phyloP scores from a whole-genome alignment of 2,888 invertebrate genomes.

The Volucella inanis region DNA sequence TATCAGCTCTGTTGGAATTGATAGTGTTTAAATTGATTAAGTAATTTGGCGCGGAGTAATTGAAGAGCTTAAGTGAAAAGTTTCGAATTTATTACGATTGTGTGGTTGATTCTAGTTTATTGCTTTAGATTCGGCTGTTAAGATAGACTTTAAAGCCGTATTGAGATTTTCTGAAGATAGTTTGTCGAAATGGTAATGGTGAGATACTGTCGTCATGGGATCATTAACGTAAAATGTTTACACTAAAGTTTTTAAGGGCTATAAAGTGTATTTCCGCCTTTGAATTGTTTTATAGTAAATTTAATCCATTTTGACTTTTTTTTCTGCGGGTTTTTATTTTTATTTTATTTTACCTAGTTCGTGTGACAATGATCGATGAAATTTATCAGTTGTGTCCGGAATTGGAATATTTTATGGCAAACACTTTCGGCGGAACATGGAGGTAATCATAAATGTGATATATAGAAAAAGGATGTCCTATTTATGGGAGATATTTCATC shows the following conservation, averaged over 20 bases:
- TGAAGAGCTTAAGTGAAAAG: slow-evolving; percentile 1
- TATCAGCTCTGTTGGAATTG: slow-evolving; percentile 20
- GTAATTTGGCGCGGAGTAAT: neutral
- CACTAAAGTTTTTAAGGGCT: neutral
- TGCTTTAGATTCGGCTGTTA: neutral
- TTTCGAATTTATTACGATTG: slow-evolving; percentile 7
- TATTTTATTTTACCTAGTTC: no score
- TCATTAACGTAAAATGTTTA: neutral
- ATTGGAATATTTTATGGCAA: no score
- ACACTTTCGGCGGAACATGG: no score
- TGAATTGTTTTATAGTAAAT: neutral
- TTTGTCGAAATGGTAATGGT: neutral
- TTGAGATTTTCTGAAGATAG: neutral
- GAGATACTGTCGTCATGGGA: neutral
- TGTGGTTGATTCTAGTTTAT: slow-evolving; percentile 6
- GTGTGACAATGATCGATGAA: neutral
- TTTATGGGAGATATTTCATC: no score
- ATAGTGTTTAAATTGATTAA: neutral
- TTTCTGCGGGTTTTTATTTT: no score
- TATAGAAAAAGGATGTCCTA: no score
- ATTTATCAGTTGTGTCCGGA: neutral
- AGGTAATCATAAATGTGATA: no score
- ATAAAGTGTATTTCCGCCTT: neutral
- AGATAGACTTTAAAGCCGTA: slow-evolving; percentile 16
- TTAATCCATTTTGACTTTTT: neutral